Evolutionary conservation across 2,113 vertebrate species (phyloP).

Genomic region (Gracilinanus agilis): DNA sequence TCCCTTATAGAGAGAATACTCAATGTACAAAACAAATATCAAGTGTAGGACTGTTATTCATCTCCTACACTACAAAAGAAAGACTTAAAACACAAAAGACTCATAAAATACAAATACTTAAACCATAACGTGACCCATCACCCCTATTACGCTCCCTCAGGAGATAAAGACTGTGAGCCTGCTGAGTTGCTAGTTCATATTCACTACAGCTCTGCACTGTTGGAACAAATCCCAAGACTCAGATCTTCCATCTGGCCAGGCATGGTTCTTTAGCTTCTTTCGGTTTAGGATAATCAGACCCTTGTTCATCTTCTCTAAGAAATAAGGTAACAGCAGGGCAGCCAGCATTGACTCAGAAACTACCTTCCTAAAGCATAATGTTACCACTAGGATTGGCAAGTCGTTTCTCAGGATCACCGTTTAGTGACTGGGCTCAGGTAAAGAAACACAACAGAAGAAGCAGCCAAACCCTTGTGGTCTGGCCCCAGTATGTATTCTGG

Average conservation of each 20-base stretch:
- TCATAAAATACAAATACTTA: neutral
- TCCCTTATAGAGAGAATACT: neutral
- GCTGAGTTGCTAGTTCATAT: neutral
- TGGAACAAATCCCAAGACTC: neutral
- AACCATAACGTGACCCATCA: neutral
- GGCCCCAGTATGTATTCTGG: neutral
- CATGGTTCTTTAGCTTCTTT: neutral
- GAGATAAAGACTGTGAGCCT: neutral
- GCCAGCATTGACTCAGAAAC: neutral
- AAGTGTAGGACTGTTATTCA: neutral
- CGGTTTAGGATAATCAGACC: neutral
- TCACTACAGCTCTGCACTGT: neutral
- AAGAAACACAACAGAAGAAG: neutral
- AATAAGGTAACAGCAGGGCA: neutral
- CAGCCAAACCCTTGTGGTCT: neutral
- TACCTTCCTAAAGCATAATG: neutral
- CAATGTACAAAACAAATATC: neutral
- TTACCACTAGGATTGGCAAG: neutral
- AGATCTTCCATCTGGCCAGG: neutral
- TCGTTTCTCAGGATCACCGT: neutral
- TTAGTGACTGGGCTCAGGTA: neutral
- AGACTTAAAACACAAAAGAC: neutral
- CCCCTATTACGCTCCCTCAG: neutral
- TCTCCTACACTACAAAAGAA: neutral
- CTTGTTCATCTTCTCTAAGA: neutral